Percentiles rank a stretch among this genome's conserved stretches.
Conservation (phyloP, 92 coral and sea anemone species). For the Siderastrea siderea region DNA sequence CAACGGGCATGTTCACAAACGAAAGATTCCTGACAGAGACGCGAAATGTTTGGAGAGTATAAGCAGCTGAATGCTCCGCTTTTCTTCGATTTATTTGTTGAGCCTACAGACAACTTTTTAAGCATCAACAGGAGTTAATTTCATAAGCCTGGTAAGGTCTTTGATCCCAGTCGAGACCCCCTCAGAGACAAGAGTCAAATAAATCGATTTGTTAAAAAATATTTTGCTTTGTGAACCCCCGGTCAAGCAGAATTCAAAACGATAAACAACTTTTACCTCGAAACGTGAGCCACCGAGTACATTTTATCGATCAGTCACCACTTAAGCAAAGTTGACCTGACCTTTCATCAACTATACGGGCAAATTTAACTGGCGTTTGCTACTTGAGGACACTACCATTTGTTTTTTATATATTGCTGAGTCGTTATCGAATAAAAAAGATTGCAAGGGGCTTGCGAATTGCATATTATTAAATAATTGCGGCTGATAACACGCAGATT, state of each 20-base stretch:
- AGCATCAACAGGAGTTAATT: neutral
- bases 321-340: neutral
- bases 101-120: neutral
- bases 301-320: neutral
- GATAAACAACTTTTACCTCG: constrained; percentile 1
- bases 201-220: constrained; percentile 61
- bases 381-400: neutral
- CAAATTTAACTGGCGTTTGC: neutral
- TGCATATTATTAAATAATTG: neutral
- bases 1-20: neutral
- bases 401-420: neutral
- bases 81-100: neutral
- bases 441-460: constrained; percentile 1
- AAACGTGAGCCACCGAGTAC: neutral
- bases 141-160: constrained; percentile 14
- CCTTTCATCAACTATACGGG: neutral
- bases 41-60: neutral
- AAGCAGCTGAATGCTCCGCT: neutral
- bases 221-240: constrained; percentile 34
- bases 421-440: constrained; percentile 9
- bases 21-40: neutral
- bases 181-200: constrained; percentile 52
- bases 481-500: constrained; percentile 8
- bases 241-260: neutral
- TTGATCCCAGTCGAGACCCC: constrained; percentile 49